A percentile compares a stretch with the other conserved stretches of the same genome.
Conservation (phyloP, 2,113 vertebrate species). For the Mirza zaza region DNA sequence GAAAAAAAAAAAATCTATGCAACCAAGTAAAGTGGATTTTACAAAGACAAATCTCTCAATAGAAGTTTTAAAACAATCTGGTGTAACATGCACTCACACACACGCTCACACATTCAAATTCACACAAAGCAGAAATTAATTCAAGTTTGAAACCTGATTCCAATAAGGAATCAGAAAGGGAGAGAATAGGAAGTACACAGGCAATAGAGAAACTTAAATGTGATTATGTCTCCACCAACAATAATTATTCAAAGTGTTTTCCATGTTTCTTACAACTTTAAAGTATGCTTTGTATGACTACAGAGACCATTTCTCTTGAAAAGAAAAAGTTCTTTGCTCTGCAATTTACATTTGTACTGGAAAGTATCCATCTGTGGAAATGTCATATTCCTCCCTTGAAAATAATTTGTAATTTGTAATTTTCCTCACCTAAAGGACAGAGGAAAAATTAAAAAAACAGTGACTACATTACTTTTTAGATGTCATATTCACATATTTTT, state of each 20-base stretch:
- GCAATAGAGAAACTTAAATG: slow-evolving; percentile 5
- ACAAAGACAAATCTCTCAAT: slow-evolving; percentile 31
- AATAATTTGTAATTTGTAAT: slow-evolving; percentile 63
- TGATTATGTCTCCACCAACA: not conserved
- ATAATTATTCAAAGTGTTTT: slow-evolving; percentile 52
- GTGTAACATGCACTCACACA: not conserved
- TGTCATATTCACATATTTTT: slow-evolving; percentile 17
- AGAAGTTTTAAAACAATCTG: not conserved
- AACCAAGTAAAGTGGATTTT: not conserved
- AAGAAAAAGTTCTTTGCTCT: slow-evolving; percentile 44
- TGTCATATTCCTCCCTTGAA: slow-evolving; percentile 51
- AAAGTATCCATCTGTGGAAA: slow-evolving; percentile 59
- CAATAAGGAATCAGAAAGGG: not conserved
- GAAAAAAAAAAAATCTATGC: not conserved
- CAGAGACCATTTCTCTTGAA: slow-evolving; percentile 20
- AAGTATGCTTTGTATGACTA: slow-evolving; percentile 35
- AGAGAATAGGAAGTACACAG: not conserved
- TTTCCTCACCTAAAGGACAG: slow-evolving; percentile 40
- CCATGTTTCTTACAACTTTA: slow-evolving; percentile 45
- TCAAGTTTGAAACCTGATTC: slow-evolving; percentile 4
- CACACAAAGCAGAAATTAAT: slow-evolving; percentile 37
- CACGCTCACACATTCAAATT: not conserved
- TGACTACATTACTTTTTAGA: not conserved
- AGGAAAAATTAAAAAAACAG: slow-evolving; percentile 44
- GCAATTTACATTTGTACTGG: slow-evolving; percentile 53